phyloP scores from a whole-genome alignment of 2,113 vertebrate species.

The human region GRCh38 chr2:88958501-88959000 shows the following conservation, averaged over 20 bases:
- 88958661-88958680: background rate
- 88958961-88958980: no score
- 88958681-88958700: background rate
- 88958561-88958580: background rate
- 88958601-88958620: background rate
- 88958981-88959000: no score
- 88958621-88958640: background rate
- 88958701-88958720: background rate
- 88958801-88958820: fast-evolving
- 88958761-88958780: background rate
- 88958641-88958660: background rate
- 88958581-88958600: background rate
- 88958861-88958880: no score
- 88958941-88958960: no score
- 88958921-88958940: no score
- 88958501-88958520: background rate
- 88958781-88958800: background rate
- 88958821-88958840: background rate
- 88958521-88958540: background rate
- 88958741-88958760: background rate
- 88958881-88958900: no score
- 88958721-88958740: background rate
- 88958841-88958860: no score
- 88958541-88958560: background rate
- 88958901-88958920: no score